These are phyloP conservation scores for Scaptomyza parva DNA, from an alignment of 2,888 invertebrate species.

Conservation along the genomic window DNA sequence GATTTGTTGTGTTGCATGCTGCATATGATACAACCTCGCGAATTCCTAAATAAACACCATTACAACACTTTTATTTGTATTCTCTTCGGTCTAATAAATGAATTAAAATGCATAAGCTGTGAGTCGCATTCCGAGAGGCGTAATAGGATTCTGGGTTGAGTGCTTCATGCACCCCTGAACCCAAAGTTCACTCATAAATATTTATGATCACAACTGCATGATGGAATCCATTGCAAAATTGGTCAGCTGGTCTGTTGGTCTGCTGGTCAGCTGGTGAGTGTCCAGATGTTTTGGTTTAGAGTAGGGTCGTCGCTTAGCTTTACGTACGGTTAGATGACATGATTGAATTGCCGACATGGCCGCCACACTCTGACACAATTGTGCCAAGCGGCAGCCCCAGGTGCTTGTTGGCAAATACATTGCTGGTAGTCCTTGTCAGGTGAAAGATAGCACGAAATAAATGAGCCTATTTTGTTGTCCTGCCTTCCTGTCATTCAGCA, in stretches of 20 bases:
- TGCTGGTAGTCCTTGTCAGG: constrained; percentile 15
- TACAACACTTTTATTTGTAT: constrained; percentile 41
- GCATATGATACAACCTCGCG: constrained; percentile 4
- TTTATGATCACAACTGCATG: constrained; percentile 41
- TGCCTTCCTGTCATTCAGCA: constrained; percentile 18
- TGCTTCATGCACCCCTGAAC: background rate
- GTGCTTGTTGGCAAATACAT: constrained; percentile 6
- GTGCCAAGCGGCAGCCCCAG: constrained; percentile 7
- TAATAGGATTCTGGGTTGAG: constrained; percentile 3
- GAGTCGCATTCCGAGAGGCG: constrained; percentile 12
- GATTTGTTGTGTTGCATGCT: background rate
- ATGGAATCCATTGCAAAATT: constrained; percentile 17
- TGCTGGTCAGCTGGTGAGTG: constrained; percentile 5
- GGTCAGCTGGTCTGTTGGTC: constrained; percentile 2
- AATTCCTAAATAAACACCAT: constrained; percentile 56
- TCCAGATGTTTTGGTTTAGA: constrained; percentile 1
- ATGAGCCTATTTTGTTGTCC: constrained; percentile 31
- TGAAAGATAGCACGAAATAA: constrained; percentile 25
- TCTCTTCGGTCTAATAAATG: constrained; percentile 59
- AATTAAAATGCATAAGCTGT: constrained; percentile 53
- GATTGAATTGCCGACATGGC: constrained; percentile 54
- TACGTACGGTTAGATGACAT: constrained; percentile 37
- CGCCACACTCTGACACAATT: constrained; percentile 10
- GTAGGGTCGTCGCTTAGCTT: constrained; percentile 16
- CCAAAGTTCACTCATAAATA: constrained; percentile 47